phyloP scores from a whole-genome alignment of 2,888 invertebrate species.

The Drosophila cognata region DNA sequence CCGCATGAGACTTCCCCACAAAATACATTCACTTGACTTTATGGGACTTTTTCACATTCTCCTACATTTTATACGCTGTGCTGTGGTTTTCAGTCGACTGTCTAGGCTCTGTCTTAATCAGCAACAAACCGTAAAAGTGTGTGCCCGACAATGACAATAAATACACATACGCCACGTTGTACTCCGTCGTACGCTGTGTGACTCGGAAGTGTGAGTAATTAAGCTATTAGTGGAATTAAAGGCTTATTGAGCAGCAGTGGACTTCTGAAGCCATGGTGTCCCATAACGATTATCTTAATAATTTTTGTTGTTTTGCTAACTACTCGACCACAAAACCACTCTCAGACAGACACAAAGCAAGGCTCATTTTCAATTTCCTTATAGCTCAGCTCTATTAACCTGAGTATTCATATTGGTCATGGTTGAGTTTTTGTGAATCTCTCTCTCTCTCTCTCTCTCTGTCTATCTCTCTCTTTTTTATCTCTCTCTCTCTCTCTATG shows the following conservation, averaged over 20 bases:
- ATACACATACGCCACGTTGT: constrained; percentile 57
- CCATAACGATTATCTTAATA: constrained; percentile 37
- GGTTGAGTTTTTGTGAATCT: neutral
- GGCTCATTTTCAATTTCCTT: constrained; percentile 49
- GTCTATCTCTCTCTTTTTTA: neutral
- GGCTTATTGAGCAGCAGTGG: constrained; percentile 23
- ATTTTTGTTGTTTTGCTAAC: constrained; percentile 28
- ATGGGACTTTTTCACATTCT: constrained; percentile 8
- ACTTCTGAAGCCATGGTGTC: constrained; percentile 3
- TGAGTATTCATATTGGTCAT: constrained; percentile 4
- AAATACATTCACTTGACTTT: constrained; percentile 48
- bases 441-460: neutral
- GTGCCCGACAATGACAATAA: constrained; percentile 36
- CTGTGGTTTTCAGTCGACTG: neutral
- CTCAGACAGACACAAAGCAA: constrained; percentile 7
- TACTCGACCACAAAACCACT: constrained; percentile 24
- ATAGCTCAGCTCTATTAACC: constrained; percentile 7
- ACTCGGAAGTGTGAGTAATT: constrained; percentile 32
- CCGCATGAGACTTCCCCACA: neutral
- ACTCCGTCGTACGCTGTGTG: constrained; percentile 1
- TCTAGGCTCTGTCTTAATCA: constrained; percentile 58
- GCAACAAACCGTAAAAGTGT: constrained; percentile 40
- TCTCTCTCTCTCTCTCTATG: neutral
- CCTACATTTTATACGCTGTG: neutral
- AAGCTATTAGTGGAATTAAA: constrained; percentile 53